A percentile compares a stretch with the other conserved stretches of the same genome.
Conservation (phyloP, 2,888 invertebrate genomes). For the Megalurothrips usitatus region DNA sequence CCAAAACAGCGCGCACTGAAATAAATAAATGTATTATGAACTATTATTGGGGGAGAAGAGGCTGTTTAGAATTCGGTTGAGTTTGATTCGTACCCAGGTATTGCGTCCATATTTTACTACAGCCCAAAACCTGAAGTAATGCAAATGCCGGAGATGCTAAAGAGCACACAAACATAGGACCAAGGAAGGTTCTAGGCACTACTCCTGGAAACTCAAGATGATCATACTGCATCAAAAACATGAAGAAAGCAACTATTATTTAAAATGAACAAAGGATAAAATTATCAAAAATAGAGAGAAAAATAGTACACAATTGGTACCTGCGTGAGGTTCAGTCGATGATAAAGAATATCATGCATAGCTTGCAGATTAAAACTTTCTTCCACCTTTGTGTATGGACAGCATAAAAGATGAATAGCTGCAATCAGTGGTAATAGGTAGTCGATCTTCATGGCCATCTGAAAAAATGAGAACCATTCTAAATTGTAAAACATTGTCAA, state of each 20-base stretch:
- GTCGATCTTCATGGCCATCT: slow-evolving; percentile 54
- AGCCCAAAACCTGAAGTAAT: slow-evolving; percentile 60
- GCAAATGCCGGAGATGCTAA: slow-evolving; percentile 72
- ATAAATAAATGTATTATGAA: slow-evolving; percentile 34
- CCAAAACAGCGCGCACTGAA: slow-evolving; percentile 76
- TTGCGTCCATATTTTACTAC: slow-evolving; percentile 83
- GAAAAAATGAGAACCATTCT: slow-evolving; percentile 10
- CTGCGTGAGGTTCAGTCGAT: slow-evolving; percentile 75
- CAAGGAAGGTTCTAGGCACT: slow-evolving; percentile 93
- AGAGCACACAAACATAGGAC: slow-evolving; percentile 76
- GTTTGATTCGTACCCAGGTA: slow-evolving; percentile 63
- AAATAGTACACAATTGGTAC: slow-evolving; percentile 49
- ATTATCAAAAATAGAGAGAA: slow-evolving; percentile 35
- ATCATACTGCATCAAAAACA: slow-evolving; percentile 70
- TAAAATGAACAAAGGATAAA: slow-evolving; percentile 20
- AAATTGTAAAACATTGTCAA: background rate
- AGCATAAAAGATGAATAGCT: slow-evolving; percentile 73
- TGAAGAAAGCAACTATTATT: slow-evolving; percentile 32
- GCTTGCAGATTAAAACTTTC: slow-evolving; percentile 99
- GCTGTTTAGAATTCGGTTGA: background rate
- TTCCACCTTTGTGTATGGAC: slow-evolving; percentile 98
- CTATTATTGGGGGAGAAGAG: slow-evolving; percentile 33
- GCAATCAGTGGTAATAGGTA: slow-evolving; percentile 69
- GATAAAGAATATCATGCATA: slow-evolving; percentile 91
- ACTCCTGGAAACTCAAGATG: slow-evolving; percentile 97